These are phyloP conservation scores for Nomada fabriciana DNA, from an alignment of 2,888 invertebrate species.

Conservation along the genomic window DNA sequence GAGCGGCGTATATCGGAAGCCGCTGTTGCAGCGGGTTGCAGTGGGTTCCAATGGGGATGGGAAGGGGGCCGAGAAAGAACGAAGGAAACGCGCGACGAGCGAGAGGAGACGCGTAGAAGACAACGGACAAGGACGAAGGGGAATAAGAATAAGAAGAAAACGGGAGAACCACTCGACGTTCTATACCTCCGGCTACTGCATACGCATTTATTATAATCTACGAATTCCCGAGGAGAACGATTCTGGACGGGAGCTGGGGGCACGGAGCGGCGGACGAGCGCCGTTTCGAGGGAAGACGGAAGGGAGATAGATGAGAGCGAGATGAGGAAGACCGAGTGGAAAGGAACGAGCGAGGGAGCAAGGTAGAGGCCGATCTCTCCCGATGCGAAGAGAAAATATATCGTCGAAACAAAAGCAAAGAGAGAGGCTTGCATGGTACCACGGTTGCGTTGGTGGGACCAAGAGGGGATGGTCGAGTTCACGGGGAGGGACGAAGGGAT, in stretches of 20 bases:
- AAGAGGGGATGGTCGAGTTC: conserved; percentile 10
- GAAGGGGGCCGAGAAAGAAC: neutral
- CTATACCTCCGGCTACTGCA: conserved; percentile 75
- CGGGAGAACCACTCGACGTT: conserved; percentile 62
- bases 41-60: neutral
- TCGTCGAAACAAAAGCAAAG: conserved; percentile 75
- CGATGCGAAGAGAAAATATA: conserved; percentile 77
- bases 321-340: conserved; percentile 40
- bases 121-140: conserved; percentile 47
- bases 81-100: conserved; percentile 2
- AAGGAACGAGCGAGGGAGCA: conserved; percentile 30
- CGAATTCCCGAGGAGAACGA: conserved; percentile 74
- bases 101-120: conserved; percentile 22
- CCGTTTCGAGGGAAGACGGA: conserved; percentile 54
- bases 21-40: conserved; percentile 32
- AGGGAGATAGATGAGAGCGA: conserved; percentile 55
- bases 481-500: conserved; percentile 39
- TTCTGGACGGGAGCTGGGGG: conserved; percentile 58
- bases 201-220: conserved; percentile 81
- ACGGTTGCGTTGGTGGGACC: conserved; percentile 13
- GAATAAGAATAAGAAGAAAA: conserved; percentile 56
- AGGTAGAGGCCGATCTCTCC: conserved; percentile 66
- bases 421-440: conserved; percentile 44
- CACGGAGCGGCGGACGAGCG: conserved; percentile 4
- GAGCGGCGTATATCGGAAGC: conserved; percentile 63